Base-by-base conservation (phyloP, 2,888 invertebrate species). In the Endotricha flammealis region DNA sequence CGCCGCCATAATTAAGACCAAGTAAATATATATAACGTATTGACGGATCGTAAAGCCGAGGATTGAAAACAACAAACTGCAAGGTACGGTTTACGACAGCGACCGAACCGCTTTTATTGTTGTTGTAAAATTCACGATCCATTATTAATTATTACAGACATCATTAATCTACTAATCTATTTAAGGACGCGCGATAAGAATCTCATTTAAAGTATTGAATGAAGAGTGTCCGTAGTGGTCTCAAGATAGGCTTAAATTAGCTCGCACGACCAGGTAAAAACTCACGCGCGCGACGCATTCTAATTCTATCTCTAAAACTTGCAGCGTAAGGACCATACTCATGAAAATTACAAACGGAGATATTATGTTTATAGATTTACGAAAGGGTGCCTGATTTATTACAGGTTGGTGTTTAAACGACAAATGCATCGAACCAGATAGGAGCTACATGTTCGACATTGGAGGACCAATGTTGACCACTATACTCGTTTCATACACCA, bases 121-220 rank as follows among this genome's bases (percentile, higher is more conserved):
- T 79, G 82, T 82, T 83, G 78, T 86, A 82, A 86, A 86, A 83
- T 83, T 81, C 82, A 85, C 76, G 72, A 83, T 81, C 81, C 85
- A 83, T 86, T 85, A 86, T 86, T 86, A 85, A 86, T 86, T 85
- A 86, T 85, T 85, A 85, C 81, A 79, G 85, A 75, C 83, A 81
- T 83, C 85, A 86, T 86, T 85, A 86, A 86, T 86, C 85, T 85
- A 85, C 80, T 86, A 85, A 85, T 85, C 83, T 86, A 86, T 86
- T 85, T 83, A 86, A 83, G 83, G 83, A 81, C 70, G 77, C 64
- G 63, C 75, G 87, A 87, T 87, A 86, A 86, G 82, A 81, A 87
- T 87, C 87, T 87, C 82, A 85, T 86, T 86, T 87, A 85, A 86
- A 82, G 83, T 81, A 85, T 85, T 85, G 85, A 85, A 85, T 85